These are phyloP conservation scores for Kryphioiulus occultus DNA, from an alignment of 2,888 invertebrate species.

Conservation along the genomic window DNA sequence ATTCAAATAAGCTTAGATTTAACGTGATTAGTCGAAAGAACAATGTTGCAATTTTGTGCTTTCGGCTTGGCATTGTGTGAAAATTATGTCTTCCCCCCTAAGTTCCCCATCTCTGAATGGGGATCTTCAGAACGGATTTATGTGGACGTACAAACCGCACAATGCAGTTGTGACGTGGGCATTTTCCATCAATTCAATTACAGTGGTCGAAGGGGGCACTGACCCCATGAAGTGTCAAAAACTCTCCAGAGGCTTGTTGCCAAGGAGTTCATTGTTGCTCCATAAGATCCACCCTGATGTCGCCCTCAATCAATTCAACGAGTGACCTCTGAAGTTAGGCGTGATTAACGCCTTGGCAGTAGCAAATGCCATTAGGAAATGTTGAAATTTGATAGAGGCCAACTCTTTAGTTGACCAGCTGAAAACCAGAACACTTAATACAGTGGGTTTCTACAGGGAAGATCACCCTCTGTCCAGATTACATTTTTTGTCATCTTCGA, in stretches of 20 bases:
- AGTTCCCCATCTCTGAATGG: background rate
- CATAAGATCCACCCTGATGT: slow-evolving; percentile 17
- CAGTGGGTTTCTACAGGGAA: background rate
- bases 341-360: slow-evolving; percentile 23
- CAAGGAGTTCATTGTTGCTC: background rate
- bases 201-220: slow-evolving; percentile 14
- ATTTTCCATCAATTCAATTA: slow-evolving; percentile 17
- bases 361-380: slow-evolving; percentile 8
- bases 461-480: background rate
- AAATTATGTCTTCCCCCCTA: background rate
- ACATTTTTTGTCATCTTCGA: too few species aligned
- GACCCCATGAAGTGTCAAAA: slow-evolving; percentile 23
- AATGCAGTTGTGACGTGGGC: background rate
- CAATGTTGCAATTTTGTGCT: background rate
- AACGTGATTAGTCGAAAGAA: too few species aligned
- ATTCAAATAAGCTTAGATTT: too few species aligned
- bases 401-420: background rate
- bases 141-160: background rate
- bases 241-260: slow-evolving; percentile 7
- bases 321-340: slow-evolving; percentile 13
- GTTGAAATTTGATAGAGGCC: slow-evolving; percentile 4
- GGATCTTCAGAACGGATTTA: background rate
- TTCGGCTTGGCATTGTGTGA: background rate
- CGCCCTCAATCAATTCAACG: slow-evolving; percentile 23
- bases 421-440: background rate